Conservation (phyloP, 2,888 invertebrate genomes). For the Neria commutata region DNA sequence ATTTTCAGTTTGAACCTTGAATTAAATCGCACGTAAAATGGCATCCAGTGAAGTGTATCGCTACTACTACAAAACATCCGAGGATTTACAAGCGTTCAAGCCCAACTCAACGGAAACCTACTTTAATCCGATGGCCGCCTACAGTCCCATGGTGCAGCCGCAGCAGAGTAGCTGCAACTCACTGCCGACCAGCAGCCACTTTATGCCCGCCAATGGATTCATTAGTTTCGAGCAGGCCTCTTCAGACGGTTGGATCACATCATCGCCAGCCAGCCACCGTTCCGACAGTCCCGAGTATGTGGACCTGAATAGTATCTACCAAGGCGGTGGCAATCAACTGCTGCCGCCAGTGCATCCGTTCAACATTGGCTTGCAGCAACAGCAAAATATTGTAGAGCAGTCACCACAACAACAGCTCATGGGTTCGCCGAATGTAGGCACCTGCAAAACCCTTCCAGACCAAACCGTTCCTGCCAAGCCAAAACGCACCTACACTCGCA, state of each 20-base stretch:
- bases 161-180: slow-evolving; percentile 48
- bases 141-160: slow-evolving; percentile 44
- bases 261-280: slow-evolving; percentile 61
- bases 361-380: slow-evolving; percentile 30
- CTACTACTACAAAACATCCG: slow-evolving; percentile 60
- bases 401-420: slow-evolving; percentile 27
- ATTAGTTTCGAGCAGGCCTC: slow-evolving; percentile 60
- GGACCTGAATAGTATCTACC: slow-evolving; percentile 57
- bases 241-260: slow-evolving; percentile 62
- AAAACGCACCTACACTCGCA: slow-evolving; percentile 54
- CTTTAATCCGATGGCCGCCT: slow-evolving; percentile 59
- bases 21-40: slow-evolving; percentile 39
- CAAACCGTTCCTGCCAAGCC: slow-evolving; percentile 34
- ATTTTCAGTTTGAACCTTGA: too few species aligned
- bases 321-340: slow-evolving; percentile 29
- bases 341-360: slow-evolving; percentile 13
- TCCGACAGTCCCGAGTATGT: slow-evolving; percentile 62
- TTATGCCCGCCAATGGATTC: slow-evolving; percentile 51
- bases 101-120: slow-evolving; percentile 45
- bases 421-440: slow-evolving; percentile 58
- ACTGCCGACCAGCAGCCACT: slow-evolving; percentile 40
- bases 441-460: slow-evolving; percentile 45
- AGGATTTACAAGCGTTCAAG: slow-evolving; percentile 58
- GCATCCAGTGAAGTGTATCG: slow-evolving; percentile 61
- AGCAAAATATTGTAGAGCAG: slow-evolving; percentile 23